phyloP scores from a whole-genome alignment of 2,888 invertebrate species.

The Rhamphomyia laevipes region DNA sequence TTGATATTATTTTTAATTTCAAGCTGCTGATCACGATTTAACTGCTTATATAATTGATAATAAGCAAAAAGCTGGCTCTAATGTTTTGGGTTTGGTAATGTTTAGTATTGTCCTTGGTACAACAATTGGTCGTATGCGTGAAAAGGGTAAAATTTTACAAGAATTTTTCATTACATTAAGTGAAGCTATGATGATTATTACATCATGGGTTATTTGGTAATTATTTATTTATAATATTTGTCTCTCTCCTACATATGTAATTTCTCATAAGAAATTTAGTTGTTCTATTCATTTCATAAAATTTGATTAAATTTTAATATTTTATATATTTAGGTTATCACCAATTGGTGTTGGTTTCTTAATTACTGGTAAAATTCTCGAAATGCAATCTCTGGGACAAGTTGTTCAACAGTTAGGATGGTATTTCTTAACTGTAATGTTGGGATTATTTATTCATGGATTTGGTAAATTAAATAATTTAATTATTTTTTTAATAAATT shows the following conservation, averaged over 20 bases:
- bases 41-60: constrained; percentile 42
- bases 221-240: not conserved
- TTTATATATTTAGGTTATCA: constrained; percentile 53
- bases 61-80: constrained; percentile 61
- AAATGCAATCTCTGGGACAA: constrained; percentile 73
- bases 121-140: constrained; percentile 78
- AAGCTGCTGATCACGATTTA: not conserved
- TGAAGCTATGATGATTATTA: constrained; percentile 93
- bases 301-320: constrained; percentile 4
- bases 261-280: not conserved
- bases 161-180: constrained; percentile 78
- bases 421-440: constrained; percentile 85
- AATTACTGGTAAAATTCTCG: constrained; percentile 82
- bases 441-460: constrained; percentile 87
- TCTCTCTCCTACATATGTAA: too few species aligned
- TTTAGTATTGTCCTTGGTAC: constrained; percentile 82
- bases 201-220: constrained; percentile 85
- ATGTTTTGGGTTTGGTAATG: constrained; percentile 74
- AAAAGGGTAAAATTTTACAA: constrained; percentile 67
- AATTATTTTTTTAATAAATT: not conserved
- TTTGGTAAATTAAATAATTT: constrained; percentile 40
- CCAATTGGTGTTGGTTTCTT: constrained; percentile 82
- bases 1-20: too few species aligned
- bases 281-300: not conserved
- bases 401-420: constrained; percentile 79